Conservation (phyloP, 1,140 invertebrate genomes). For the Drosophila busckii region DNA sequence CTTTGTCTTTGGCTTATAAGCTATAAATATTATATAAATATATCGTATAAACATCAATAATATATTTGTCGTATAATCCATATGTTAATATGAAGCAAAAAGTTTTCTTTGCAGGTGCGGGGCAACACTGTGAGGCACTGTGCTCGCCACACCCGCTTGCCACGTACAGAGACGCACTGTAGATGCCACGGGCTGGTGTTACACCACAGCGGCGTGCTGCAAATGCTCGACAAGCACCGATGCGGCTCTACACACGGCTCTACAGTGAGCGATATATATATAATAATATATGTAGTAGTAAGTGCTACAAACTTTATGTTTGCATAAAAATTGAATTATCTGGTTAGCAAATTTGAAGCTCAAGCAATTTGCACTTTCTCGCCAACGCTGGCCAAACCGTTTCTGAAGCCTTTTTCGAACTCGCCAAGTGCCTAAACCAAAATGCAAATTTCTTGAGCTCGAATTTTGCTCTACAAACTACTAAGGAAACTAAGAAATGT, state of each 20-base stretch:
- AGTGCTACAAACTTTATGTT: too few relatives aligned
- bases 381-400: conserved; percentile 43
- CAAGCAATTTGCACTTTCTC: too few relatives aligned
- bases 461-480: conserved; percentile 15
- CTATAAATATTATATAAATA: too few relatives aligned
- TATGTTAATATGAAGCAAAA: too few relatives aligned
- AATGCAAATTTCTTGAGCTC: conserved; percentile 19
- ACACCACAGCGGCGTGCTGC: conserved; percentile 42
- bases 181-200: conserved; percentile 59
- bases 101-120: too few relatives aligned
- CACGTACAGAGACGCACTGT: conserved; percentile 37
- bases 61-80: too few relatives aligned
- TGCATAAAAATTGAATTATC: background rate
- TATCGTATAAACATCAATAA: too few relatives aligned
- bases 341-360: too few relatives aligned
- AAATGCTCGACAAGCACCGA: background rate
- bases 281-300: too few relatives aligned
- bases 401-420: conserved; percentile 58
- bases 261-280: conserved; percentile 17
- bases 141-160: background rate
- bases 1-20: conserved; percentile 4
- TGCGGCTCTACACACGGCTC: conserved; percentile 8
- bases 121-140: too few relatives aligned
- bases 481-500: conserved; percentile 17
- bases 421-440: conserved; percentile 63